Base-by-base conservation (phyloP, 2,797 vertebrate species). In the Hirundo rustica region DNA sequence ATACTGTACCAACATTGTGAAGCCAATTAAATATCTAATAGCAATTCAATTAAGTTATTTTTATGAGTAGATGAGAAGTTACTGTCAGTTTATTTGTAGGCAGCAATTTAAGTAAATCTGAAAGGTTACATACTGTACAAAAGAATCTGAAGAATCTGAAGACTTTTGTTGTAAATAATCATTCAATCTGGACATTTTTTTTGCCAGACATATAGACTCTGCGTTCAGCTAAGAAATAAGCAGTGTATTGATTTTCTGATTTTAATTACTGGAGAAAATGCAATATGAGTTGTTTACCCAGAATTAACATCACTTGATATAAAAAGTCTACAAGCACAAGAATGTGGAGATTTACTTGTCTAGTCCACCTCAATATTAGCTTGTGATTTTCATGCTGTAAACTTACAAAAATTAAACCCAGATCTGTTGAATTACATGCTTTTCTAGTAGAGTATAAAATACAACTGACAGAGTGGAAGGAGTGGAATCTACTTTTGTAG, bases 11-110 rank as follows among this genome's bases (percentile, higher is more conserved):
- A 95, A 92, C 62, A 76, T 64, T 84, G 73, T 82, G 73, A 91
- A 85, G 57, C 76, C 89, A 92, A 92, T 93, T 93, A 89, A 92
- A 88, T 84, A 80, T 76, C 70, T 89, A 93, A 89, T 47, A 89
- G 76, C 55, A 84, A 83, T 53, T 64, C 57, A 92, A 91, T 77
- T 93, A 89, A 89, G 44, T 70, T 93, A 75, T 88, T 95, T 95
- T 94, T 87, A 77, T 92, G 80, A 70, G 72, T 50, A 83, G 61
- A 91, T 48, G 48, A 64, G 72, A 84, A 78, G 60, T 78, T 89
- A 82, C 72, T 82, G 38, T 29, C 74, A 71, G 72, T 89, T 96
- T 89, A 85, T 94, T 96, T 91, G 84, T 89, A 77, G 86, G 72
- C 70, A 88, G 78, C 72, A 68, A 55, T 91, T 91, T 75, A 92